Percentiles rank a stretch among this genome's conserved stretches.
phyloP scores from a whole-genome alignment of 2,113 vertebrate species.

The Perccottus glenii region DNA sequence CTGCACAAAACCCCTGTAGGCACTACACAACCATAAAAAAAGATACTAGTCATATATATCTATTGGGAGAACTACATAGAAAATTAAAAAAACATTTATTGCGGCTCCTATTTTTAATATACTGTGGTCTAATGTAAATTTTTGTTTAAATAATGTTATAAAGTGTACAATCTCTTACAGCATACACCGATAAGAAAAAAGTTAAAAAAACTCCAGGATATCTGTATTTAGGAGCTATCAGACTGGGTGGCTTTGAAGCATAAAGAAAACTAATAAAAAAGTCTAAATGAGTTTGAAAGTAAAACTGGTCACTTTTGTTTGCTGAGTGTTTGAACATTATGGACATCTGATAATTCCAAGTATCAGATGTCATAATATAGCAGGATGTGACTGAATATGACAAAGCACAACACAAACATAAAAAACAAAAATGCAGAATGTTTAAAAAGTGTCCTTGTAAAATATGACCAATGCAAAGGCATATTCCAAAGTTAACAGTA shows the following conservation, averaged over 20 bases:
- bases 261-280: background rate
- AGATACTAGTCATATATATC: constrained; percentile 55
- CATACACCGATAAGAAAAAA: constrained; percentile 31
- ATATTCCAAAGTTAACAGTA: constrained; percentile 80
- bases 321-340: too few relatives aligned
- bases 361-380: too few relatives aligned
- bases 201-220: constrained; percentile 36
- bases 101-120: constrained; percentile 70
- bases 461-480: constrained; percentile 75
- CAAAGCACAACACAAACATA: too few relatives aligned
- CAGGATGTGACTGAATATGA: too few relatives aligned
- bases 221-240: background rate
- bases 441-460: constrained; percentile 47
- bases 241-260: constrained; percentile 5
- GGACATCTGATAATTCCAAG: too few relatives aligned
- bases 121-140: constrained; percentile 57
- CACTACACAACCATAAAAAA: constrained; percentile 68
- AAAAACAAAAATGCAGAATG: constrained; percentile 32
- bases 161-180: constrained; percentile 64
- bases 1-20: constrained; percentile 57
- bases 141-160: constrained; percentile 57
- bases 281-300: too few relatives aligned
- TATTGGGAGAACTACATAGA: constrained; percentile 66
- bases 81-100: constrained; percentile 59
- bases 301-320: too few relatives aligned